phyloP scores from a whole-genome alignment of 1,140 invertebrate species.

The Melanaphis sacchari region DNA sequence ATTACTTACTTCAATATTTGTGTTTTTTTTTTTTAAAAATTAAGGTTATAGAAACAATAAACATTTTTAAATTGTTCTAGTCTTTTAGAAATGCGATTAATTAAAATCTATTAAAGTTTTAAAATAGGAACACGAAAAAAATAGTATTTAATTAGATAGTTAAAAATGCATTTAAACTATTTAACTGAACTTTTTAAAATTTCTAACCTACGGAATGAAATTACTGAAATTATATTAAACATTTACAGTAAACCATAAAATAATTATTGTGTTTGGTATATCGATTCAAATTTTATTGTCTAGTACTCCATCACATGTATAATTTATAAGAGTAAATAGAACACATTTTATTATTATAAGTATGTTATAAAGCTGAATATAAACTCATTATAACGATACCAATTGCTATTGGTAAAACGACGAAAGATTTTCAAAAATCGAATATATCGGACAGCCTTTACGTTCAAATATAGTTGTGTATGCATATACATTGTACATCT shows the following conservation, averaged over 20 bases:
- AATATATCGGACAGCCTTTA: not conserved
- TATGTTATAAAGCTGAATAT: not conserved
- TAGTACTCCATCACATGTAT: not conserved
- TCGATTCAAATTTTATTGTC: not conserved
- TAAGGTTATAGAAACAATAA: not conserved
- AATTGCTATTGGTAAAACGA: not conserved
- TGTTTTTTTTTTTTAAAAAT: not conserved
- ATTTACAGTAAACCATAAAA: not conserved
- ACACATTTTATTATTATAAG: not conserved
- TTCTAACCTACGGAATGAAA: not conserved
- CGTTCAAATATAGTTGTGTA: not conserved
- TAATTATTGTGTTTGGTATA: not conserved
- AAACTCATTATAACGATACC: not conserved
- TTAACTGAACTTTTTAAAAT: not conserved
- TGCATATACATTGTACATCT: not conserved
- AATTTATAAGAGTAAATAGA: not conserved
- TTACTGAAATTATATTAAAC: not conserved
- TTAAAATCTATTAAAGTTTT: not conserved
- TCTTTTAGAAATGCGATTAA: not conserved
- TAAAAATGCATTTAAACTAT: slow-evolving; percentile 12
- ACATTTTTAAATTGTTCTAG: not conserved
- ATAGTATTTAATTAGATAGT: not conserved
- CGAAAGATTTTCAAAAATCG: not conserved
- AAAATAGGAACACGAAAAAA: not conserved
- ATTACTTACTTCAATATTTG: not conserved